Conservation (phyloP, 1,140 invertebrate genomes). For the Carposina sasakii region DNA sequence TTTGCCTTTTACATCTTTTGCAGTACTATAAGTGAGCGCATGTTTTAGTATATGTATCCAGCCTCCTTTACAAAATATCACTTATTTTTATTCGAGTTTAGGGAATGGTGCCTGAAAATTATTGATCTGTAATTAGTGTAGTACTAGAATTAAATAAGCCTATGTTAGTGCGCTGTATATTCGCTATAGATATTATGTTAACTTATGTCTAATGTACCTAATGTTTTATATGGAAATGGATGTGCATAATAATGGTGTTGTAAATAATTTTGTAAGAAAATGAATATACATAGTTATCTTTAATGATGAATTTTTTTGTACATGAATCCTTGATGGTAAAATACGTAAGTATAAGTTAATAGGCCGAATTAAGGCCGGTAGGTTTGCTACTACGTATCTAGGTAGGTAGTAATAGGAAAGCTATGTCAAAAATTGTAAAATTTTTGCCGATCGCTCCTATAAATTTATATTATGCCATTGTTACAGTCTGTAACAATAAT, state of each 20-base stretch:
- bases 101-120: constrained; percentile 33
- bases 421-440: too few species aligned
- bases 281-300: constrained; percentile 66
- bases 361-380: background rate
- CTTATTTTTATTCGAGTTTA: too few species aligned
- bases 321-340: background rate
- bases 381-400: too few species aligned
- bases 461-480: too few species aligned
- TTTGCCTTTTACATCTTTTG: too few species aligned
- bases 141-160: constrained; percentile 14
- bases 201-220: constrained; percentile 65
- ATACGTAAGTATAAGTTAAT: background rate
- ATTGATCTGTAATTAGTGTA: constrained; percentile 38
- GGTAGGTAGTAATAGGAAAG: too few species aligned
- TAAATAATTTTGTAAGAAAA: constrained; percentile 71
- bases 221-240: constrained; percentile 57
- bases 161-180: constrained; percentile 43
- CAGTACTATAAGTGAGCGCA: too few species aligned
- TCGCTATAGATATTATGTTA: constrained; percentile 44
- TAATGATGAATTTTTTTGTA: constrained; percentile 34
- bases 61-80: too few species aligned
- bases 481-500: too few species aligned
- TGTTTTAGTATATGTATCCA: too few species aligned
- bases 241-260: constrained; percentile 64
- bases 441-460: too few species aligned